Evolutionary conservation across 2,113 vertebrate genomes (phyloP), one percentile per base, ranked within the genome.

Genomic region (Benitochromis conjunctus): DNA sequence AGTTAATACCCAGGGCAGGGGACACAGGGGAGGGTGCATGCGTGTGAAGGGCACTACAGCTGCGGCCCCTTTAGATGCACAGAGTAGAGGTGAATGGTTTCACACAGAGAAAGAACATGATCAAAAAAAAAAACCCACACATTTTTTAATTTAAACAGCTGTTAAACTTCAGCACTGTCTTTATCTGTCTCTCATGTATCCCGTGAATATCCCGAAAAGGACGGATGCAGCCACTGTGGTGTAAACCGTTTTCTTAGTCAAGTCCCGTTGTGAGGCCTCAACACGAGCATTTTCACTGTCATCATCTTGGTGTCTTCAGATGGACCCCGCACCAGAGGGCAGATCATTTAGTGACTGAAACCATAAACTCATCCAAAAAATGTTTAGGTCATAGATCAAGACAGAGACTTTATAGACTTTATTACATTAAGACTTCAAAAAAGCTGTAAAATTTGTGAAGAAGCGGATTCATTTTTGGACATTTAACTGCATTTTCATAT

Each of bases 1-100:
- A 92, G 90, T 79, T 84, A 87, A 93, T 93, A 95, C 93, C 93
- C 93, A 89, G 93, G 87, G 88, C 89, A 87, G 92, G 86, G 93
- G 92, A 93, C 94, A 93, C 88, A 87, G 78, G 93, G 95, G 92
- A 91, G 82, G 13, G 78, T 57, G 87, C 77, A 74, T 62, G 80
- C 82, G 60, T 88, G 41, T 84, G 86, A 88, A 84, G 87, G 80
- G 77, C 85, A 86, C 80, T 79, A 66, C 92, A 94, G 92, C 90
- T 93, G 93, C 41, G 84, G 81, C 91, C 89, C 54, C 78, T 80
- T 85, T 77, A 88, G 54, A 83, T 88, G 51, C 38, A 85, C 80
- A 86, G 51, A 34, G 51, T 79, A 57, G 56, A 88, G 83, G 83
- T 85, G 84, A 90, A 76, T 80, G 85, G 26, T 43, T 58, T 83